phyloP scores from a whole-genome alignment of 2,888 invertebrate species.

The Metacarcinus magister region DNA sequence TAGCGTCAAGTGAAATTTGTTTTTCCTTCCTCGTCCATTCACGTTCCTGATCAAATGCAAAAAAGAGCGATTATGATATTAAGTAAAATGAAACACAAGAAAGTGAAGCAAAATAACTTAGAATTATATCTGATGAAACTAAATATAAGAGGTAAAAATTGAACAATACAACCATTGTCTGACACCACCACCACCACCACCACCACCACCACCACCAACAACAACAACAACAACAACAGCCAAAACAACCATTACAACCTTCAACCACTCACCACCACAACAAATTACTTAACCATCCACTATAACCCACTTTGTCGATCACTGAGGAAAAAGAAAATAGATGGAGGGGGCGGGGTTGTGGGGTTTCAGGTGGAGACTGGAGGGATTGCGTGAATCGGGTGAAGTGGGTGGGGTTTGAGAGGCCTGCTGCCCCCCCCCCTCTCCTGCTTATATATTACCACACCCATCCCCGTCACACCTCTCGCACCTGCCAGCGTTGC shows the following conservation, averaged over 20 bases:
- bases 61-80: no score
- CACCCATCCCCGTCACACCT: slow-evolving; percentile 38
- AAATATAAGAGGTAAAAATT: no score
- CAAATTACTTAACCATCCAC: slow-evolving; percentile 16
- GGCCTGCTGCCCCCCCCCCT: neutral
- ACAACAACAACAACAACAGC: no score
- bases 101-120: no score
- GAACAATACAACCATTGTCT: no score
- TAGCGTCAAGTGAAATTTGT: no score
- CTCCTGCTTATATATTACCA: neutral
- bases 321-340: neutral
- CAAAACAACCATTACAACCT: neutral
- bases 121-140: no score
- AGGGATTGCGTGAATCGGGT: neutral
- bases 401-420: neutral
- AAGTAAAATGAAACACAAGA: no score
- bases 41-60: no score
- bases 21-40: no score
- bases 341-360: neutral
- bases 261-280: neutral
- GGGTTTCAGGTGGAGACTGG: neutral
- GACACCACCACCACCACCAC: no score
- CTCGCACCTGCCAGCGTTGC: slow-evolving; percentile 6
- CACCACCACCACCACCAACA: no score
- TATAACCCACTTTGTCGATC: neutral